Conservation (phyloP, 2,888 invertebrate species). For the Brachyopa scutellaris region DNA sequence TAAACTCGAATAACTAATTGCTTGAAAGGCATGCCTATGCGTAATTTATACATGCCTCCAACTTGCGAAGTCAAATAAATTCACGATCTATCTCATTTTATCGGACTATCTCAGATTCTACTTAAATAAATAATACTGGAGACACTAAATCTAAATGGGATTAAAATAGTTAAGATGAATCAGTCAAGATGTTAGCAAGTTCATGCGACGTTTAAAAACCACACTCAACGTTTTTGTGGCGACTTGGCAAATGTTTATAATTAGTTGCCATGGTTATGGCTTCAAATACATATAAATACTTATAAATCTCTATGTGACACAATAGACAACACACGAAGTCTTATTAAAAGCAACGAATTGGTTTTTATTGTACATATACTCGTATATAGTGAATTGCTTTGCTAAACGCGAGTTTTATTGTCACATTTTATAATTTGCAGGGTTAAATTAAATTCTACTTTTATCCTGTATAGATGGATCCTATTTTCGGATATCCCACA, state of each 20-base stretch:
- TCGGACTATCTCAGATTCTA: too few species aligned
- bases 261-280: constrained; percentile 31
- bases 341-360: neutral
- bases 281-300: neutral
- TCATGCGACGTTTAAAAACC: neutral
- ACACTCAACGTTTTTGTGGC: neutral
- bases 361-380: constrained; percentile 2
- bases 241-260: constrained; percentile 42
- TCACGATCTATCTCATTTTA: neutral
- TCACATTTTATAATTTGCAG: constrained; percentile 1
- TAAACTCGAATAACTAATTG: too few species aligned
- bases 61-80: neutral
- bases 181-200: constrained; percentile 20
- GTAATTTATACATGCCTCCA: too few species aligned
- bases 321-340: constrained; percentile 25
- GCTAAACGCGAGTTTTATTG: neutral
- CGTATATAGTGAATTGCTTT: too few species aligned
- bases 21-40: too few species aligned
- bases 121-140: neutral
- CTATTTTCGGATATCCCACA: constrained; percentile 9
- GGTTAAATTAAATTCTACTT: too few species aligned
- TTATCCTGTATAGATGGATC: too few species aligned
- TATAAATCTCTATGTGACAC: constrained; percentile 34
- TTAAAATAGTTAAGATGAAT: constrained; percentile 41
- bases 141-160: neutral